Percentiles rank a stretch among this genome's conserved stretches.
Evolutionary conservation across 2,797 vertebrate species (phyloP).

Genomic region (Momotus momota): DNA sequence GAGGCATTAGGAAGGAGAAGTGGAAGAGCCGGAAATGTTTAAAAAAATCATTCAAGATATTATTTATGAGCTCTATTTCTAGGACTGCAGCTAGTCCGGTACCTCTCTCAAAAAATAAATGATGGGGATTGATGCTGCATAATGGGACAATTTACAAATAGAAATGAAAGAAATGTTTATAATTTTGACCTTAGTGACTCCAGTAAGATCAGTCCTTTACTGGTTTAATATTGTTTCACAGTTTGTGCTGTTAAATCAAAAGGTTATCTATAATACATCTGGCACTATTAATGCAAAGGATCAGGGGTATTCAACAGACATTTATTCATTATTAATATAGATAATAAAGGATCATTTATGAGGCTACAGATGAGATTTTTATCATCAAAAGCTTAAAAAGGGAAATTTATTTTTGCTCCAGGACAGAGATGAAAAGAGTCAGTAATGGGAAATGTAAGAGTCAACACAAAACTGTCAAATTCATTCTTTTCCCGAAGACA

Average conservation of each 20-base stretch:
- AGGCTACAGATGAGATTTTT: conserved; percentile 86
- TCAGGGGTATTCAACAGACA: conserved; percentile 84
- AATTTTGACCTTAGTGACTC: conserved; percentile 78
- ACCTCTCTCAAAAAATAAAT: conserved; percentile 60
- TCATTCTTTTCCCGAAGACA: conserved; percentile 69
- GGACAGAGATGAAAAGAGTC: conserved; percentile 77
- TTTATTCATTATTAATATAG: conserved; percentile 89
- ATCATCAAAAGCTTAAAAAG: conserved; percentile 86
- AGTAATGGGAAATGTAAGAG: conserved; percentile 73
- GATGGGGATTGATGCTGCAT: conserved; percentile 29
- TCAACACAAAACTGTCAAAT: conserved; percentile 77
- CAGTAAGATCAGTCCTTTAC: conserved; percentile 73
- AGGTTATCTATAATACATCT: conserved; percentile 87
- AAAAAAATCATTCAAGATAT: conserved; percentile 54
- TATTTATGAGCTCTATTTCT: conserved; percentile 71
- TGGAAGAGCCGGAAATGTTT: conserved; percentile 58
- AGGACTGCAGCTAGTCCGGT: not conserved
- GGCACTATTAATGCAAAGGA: conserved; percentile 82
- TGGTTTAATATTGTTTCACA: conserved; percentile 83
- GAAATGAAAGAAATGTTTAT: conserved; percentile 71
- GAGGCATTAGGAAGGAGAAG: conserved; percentile 59
- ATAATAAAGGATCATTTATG: conserved; percentile 88
- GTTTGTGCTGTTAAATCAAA: conserved; percentile 86
- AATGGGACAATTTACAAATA: conserved; percentile 67
- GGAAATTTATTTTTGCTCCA: conserved; percentile 84